These are phyloP conservation scores for Sebastes jordani DNA, from an alignment of 2,797 vertebrate species.

Conservation along the genomic window DNA sequence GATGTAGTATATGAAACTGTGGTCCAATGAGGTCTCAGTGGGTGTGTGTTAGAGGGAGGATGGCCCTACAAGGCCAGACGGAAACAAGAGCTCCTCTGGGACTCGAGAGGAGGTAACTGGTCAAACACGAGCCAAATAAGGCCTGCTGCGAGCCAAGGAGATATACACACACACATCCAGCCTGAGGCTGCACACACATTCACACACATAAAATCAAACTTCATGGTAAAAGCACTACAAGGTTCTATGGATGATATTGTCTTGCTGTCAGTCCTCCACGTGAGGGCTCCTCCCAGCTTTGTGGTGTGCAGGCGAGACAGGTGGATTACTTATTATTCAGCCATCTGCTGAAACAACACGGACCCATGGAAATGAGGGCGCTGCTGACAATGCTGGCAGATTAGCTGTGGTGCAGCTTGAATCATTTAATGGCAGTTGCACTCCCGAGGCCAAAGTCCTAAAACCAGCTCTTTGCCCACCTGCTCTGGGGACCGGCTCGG, in stretches of 20 bases:
- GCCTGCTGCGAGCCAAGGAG: slow-evolving; percentile 72
- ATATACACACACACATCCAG: slow-evolving; percentile 39
- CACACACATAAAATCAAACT: slow-evolving; percentile 22
- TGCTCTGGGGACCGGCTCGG: slow-evolving; percentile 10
- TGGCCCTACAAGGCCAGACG: slow-evolving; percentile 88
- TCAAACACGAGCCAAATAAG: slow-evolving; percentile 90
- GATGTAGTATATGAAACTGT: slow-evolving; percentile 18
- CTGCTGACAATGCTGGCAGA: slow-evolving; percentile 9
- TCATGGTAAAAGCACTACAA: not conserved
- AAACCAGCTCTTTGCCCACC: slow-evolving; percentile 30
- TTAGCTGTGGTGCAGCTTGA: slow-evolving; percentile 29
- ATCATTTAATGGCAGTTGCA: slow-evolving; percentile 40
- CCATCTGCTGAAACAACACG: slow-evolving; percentile 40
- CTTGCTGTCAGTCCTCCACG: not conserved
- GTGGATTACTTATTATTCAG: slow-evolving; percentile 48
- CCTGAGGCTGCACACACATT: slow-evolving; percentile 14
- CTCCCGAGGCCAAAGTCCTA: slow-evolving; percentile 56
- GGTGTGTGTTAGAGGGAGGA: slow-evolving; percentile 65
- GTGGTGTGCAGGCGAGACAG: slow-evolving; percentile 34
- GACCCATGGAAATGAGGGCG: slow-evolving; percentile 37
- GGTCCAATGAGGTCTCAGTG: slow-evolving; percentile 53
- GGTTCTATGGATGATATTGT: not conserved
- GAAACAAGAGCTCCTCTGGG: slow-evolving; percentile 79
- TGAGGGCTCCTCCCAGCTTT: slow-evolving; percentile 35
- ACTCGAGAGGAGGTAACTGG: slow-evolving; percentile 81